Conservation (phyloP, 2,888 invertebrate genomes). For the Mesorhabditis spiculigera region DNA sequence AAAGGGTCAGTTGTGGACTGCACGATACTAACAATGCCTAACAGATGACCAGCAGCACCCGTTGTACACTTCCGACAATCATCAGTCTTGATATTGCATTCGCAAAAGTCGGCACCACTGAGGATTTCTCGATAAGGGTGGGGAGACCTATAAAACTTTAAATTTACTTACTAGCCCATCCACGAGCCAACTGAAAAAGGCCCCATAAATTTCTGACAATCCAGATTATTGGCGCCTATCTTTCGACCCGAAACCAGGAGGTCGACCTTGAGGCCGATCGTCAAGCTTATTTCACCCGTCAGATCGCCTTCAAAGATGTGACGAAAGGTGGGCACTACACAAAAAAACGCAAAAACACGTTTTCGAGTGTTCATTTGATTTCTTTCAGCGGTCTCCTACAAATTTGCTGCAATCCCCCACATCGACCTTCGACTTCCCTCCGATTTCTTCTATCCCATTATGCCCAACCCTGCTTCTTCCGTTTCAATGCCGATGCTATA, state of each 20-base stretch:
- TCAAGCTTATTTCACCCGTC: neutral
- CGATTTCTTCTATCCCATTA: neutral
- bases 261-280: neutral
- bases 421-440: slow-evolving; percentile 5
- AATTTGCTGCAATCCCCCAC: neutral
- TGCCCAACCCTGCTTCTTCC: neutral
- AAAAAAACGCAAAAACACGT: neutral
- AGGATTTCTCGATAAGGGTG: neutral
- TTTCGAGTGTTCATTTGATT: too few species aligned
- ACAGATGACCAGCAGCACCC: neutral
- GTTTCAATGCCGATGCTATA: too few species aligned
- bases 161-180: too few species aligned
- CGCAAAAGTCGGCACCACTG: neutral
- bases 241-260: neutral
- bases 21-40: too few species aligned
- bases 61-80: neutral
- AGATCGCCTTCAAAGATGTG: neutral
- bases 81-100: neutral
- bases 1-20: too few species aligned
- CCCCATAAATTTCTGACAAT: neutral
- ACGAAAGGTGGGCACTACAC: neutral
- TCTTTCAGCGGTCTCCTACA: slow-evolving; percentile 1
- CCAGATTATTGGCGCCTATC: neutral
- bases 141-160: neutral
- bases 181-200: too few species aligned